phyloP scores from a whole-genome alignment of 2,888 invertebrate species.

The Dendrolimus pini region DNA sequence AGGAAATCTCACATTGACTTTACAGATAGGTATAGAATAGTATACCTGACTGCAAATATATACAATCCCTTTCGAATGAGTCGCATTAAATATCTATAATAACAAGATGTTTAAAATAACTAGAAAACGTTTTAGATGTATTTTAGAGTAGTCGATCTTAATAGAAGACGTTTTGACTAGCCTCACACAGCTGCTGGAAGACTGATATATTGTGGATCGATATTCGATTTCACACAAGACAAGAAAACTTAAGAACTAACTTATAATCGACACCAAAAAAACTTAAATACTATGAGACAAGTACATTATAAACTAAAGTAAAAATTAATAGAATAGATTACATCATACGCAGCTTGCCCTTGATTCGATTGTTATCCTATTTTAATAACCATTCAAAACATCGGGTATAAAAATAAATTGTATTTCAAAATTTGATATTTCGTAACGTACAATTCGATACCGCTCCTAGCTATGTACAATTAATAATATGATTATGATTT shows the following conservation, averaged over 20 bases:
- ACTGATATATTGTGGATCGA: conserved; percentile 43
- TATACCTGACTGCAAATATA: too few species aligned
- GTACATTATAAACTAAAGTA: not conserved
- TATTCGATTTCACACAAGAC: conserved; percentile 23
- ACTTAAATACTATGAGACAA: not conserved
- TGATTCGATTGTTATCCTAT: conserved; percentile 29
- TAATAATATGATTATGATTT: conserved; percentile 22
- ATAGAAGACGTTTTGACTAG: not conserved
- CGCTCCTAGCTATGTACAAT: conserved; percentile 1
- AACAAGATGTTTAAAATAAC: too few species aligned
- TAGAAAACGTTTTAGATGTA: too few species aligned
- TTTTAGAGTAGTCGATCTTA: too few species aligned
- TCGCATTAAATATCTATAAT: too few species aligned
- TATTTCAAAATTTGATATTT: conserved; percentile 42
- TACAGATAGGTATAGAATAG: too few species aligned
- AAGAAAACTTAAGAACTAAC: conserved; percentile 26
- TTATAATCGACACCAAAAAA: not conserved
- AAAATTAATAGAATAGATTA: conserved; percentile 5
- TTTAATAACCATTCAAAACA: conserved; percentile 58
- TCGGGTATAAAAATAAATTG: conserved; percentile 68
- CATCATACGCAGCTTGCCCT: conserved; percentile 33
- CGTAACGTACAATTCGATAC: conserved; percentile 3
- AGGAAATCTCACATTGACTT: too few species aligned
- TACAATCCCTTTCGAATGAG: too few species aligned
- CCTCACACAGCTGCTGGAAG: conserved; percentile 48